phyloP scores from a whole-genome alignment of 1,140 invertebrate species.

The Whitmania pigra region DNA sequence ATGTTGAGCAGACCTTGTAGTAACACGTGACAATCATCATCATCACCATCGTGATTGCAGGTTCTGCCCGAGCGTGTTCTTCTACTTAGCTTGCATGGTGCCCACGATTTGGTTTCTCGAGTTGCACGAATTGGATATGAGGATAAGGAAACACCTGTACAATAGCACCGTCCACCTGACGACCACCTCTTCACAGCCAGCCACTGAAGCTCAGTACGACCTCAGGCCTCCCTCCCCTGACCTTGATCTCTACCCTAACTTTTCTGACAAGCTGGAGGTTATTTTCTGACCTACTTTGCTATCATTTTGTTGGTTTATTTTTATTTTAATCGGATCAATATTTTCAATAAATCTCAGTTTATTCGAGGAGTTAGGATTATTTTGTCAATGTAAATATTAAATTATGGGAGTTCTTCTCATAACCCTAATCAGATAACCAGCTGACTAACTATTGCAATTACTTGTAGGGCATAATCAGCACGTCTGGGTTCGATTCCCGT shows the following conservation, averaged over 20 bases:
- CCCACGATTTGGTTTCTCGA: constrained; percentile 43
- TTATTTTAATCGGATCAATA: background rate
- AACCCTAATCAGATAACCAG: background rate
- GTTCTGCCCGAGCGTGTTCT: constrained; percentile 41
- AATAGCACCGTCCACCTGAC: background rate
- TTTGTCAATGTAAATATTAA: background rate
- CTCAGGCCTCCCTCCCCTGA: constrained; percentile 11
- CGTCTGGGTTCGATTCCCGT: constrained; percentile 25
- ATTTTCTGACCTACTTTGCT: background rate
- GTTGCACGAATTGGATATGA: constrained; percentile 35
- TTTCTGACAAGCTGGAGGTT: constrained; percentile 17
- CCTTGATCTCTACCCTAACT: constrained; percentile 1
- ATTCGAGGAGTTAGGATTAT: background rate
- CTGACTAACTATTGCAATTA: background rate
- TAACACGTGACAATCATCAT: too few species aligned
- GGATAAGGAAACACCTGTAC: constrained; percentile 16
- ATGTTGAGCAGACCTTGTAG: too few species aligned
- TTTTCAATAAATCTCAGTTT: background rate
- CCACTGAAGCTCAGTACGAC: constrained; percentile 20
- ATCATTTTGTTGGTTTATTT: background rate
- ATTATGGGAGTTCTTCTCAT: background rate
- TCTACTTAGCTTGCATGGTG: constrained; percentile 38
- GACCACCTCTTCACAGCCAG: background rate
- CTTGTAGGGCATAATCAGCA: constrained; percentile 11
- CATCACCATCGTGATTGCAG: constrained; percentile 27